Evolutionary conservation across 2,797 vertebrate species (phyloP), one percentile per base, ranked within the genome.

Genomic region (Lacerta viridis): DNA sequence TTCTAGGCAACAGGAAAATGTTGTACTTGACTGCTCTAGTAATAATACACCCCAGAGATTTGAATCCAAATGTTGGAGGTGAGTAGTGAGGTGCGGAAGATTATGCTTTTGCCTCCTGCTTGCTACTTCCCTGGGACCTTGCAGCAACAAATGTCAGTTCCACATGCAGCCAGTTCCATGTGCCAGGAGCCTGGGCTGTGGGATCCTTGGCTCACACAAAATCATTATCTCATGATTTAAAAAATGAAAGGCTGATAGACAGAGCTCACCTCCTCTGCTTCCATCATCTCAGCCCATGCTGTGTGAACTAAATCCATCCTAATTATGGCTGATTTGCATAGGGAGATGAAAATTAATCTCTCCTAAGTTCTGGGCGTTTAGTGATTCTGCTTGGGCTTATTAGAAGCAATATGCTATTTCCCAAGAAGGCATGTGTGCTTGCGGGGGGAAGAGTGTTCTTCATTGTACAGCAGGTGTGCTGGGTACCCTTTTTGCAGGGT

Each of bases 221-320:
- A 84, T 68, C 89, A 90, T 92, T 88, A 85, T 55, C 11, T 0
- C 78, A 75, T 87, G 46, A 72, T 87, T 89, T 81, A 81, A 41
- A 80, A 69, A 88, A 66, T 50, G 64, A 29, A 77, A 79, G 18
- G 11, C 64, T 84, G 81, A 83, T 55, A 80, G 8, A 39, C 87
- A 0, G 78, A 17, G 71, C 33, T 68, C 41, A 29, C n/a, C 33
- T 80, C 88, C 29, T 59, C 80, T 68, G 90, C 27, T 79, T 46
- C 89, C 84, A 92, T 92, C 94, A 93, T 93, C 91, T 61, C 91
- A 94, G 93, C 89, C 93, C 92, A 88, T 75, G 92, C 8, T 88
- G 84, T 89, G 91, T 94, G 94, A 96, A 95, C 95, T 94, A 95
- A 95, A 95, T 94, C 93, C 95, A 96, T 96, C 92, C 94, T 95